Evolutionary conservation across 2,113 vertebrate species (phyloP).

Genomic region (Tyto alba): DNA sequence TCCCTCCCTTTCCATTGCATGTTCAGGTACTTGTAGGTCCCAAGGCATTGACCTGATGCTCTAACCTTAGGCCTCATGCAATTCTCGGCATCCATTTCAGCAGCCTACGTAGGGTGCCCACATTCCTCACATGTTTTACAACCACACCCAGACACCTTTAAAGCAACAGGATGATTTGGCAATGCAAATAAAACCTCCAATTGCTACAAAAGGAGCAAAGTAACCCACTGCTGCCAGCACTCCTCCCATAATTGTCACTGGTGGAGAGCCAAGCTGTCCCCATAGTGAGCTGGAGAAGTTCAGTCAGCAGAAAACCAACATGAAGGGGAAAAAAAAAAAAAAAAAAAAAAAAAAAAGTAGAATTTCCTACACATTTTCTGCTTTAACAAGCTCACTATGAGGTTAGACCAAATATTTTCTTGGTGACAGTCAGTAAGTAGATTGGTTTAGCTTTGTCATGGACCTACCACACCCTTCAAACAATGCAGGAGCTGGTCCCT

Average conservation of each 20-base stretch:
- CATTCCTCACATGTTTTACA: background rate
- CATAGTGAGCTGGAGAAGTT: rapidly evolving
- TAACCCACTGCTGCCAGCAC: background rate
- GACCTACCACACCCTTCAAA: background rate
- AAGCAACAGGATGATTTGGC: background rate
- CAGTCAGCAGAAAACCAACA: background rate
- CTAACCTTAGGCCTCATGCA: background rate
- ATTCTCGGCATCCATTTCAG: background rate
- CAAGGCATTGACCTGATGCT: background rate
- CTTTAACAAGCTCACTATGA: background rate
- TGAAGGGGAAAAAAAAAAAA: rapidly evolving
- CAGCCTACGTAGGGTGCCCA: background rate
- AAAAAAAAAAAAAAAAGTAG: too few relatives aligned
- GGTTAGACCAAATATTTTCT: background rate
- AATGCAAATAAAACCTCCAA: background rate
- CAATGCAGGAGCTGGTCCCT: background rate
- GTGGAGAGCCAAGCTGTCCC: background rate
- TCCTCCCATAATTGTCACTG: background rate
- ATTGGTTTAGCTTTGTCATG: background rate
- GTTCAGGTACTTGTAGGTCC: background rate
- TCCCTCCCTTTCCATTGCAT: background rate
- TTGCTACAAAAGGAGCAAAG: background rate
- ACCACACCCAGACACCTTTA: background rate
- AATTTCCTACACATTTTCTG: background rate
- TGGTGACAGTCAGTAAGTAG: background rate